Percentiles rank a stretch among this genome's conserved stretches.
Conservation (phyloP, 2,888 invertebrate genomes). For the Nebria brevicollis region DNA sequence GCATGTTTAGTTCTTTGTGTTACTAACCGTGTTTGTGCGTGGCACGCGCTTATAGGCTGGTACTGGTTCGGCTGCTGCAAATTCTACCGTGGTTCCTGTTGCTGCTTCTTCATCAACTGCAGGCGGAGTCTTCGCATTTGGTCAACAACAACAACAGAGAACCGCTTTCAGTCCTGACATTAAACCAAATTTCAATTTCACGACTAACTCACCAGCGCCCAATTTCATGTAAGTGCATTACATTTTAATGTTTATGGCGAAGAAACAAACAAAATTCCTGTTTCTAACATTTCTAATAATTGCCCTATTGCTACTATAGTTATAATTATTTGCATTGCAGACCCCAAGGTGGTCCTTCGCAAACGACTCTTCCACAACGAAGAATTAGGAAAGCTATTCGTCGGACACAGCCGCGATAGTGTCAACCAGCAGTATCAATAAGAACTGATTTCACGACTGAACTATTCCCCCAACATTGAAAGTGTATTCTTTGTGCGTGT, state of each 20-base stretch:
- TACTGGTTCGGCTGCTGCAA: constrained; percentile 33
- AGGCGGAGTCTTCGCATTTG: constrained; percentile 51
- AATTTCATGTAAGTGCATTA: constrained; percentile 63
- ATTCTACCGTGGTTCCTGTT: constrained; percentile 53
- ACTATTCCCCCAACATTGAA: constrained; percentile 2
- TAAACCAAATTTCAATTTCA: constrained; percentile 65
- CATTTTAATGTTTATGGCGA: neutral
- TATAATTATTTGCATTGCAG: constrained; percentile 11
- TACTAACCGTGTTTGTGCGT: constrained; percentile 48
- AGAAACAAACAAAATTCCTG: neutral
- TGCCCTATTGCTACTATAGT: too few species aligned
- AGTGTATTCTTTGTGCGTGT: neutral
- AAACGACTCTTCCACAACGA: constrained; percentile 54
- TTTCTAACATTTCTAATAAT: too few species aligned
- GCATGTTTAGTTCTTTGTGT: constrained; percentile 30
- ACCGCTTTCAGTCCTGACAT: constrained; percentile 62
- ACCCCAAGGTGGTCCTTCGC: constrained; percentile 50
- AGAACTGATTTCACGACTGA: constrained; percentile 10
- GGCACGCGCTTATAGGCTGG: constrained; percentile 40
- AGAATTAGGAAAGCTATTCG: constrained; percentile 65
- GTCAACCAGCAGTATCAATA: constrained; percentile 11
- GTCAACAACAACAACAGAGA: constrained; percentile 45
- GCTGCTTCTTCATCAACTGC: constrained; percentile 59
- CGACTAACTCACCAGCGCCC: constrained; percentile 61
- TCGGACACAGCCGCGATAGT: constrained; percentile 60